Evolutionary conservation across 2,797 vertebrate genomes (phyloP).

Genomic region (Liasis olivaceus): DNA sequence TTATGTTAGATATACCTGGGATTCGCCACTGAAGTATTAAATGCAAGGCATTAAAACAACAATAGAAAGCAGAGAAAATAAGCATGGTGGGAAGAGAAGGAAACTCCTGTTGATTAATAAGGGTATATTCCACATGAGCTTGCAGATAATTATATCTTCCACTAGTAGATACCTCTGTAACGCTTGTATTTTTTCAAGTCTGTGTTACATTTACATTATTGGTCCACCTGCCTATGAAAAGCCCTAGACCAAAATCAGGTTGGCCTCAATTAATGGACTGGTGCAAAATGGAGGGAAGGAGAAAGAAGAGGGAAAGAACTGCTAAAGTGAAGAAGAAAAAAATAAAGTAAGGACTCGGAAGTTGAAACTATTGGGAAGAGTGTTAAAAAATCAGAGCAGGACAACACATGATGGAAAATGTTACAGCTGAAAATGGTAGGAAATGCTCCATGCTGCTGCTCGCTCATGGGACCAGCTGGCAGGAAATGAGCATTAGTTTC

Average conservation of each 20-base stretch:
- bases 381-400: not conserved
- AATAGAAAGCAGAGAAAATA: not conserved
- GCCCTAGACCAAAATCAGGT: not conserved
- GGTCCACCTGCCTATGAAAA: not conserved
- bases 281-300: not conserved
- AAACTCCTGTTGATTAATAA: not conserved
- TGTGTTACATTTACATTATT: not conserved
- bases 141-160: not conserved
- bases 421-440: not conserved
- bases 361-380: not conserved
- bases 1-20: not conserved
- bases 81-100: not conserved
- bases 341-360: not conserved
- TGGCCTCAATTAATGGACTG: not conserved
- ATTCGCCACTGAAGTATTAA: not conserved
- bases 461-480: conserved; percentile 25
- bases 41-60: not conserved
- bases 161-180: not conserved
- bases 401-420: not conserved
- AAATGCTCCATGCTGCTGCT: conserved; percentile 9
- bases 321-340: not conserved
- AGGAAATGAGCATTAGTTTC: conserved; percentile 19
- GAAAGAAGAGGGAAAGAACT: not conserved
- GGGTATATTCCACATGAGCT: not conserved
- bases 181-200: not conserved